These are phyloP conservation scores for Setophaga kirtlandii DNA, from an alignment of 2,113 vertebrate species.

Conservation along the genomic window DNA sequence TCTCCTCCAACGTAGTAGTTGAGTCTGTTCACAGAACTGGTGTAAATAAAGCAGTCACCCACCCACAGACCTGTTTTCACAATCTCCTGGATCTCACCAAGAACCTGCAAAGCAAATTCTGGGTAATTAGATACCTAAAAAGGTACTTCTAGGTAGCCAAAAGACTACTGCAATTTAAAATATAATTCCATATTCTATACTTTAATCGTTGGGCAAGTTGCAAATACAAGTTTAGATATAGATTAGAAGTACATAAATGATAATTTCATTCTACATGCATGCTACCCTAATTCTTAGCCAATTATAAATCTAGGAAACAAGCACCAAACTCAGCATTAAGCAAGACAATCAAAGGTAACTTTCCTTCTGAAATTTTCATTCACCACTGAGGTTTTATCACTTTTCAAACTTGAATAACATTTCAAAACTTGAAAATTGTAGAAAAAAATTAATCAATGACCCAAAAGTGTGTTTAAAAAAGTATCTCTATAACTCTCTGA, in stretches of 20 bases:
- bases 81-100: slow-evolving; percentile 97
- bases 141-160: neutral
- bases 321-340: neutral
- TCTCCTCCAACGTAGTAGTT: slow-evolving; percentile 99
- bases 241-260: neutral
- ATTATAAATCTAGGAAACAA: neutral
- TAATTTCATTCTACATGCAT: neutral
- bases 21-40: slow-evolving; percentile 97
- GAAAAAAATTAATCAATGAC: neutral
- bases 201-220: neutral
- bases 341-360: neutral
- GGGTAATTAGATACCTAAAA: neutral
- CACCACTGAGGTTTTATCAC: neutral
- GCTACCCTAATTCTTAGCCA: neutral
- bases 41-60: slow-evolving; percentile 99
- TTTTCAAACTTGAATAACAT: neutral
- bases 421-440: neutral
- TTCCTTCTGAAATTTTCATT: neutral
- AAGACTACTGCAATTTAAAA: neutral
- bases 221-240: neutral
- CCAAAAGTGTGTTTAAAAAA: neutral
- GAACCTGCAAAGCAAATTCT: slow-evolving; percentile 79
- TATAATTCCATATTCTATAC: neutral
- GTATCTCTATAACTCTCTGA: neutral
- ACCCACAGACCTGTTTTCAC: slow-evolving; percentile 99